Conservation (phyloP, 1,140 invertebrate genomes). For the Kradibia gibbosae region DNA sequence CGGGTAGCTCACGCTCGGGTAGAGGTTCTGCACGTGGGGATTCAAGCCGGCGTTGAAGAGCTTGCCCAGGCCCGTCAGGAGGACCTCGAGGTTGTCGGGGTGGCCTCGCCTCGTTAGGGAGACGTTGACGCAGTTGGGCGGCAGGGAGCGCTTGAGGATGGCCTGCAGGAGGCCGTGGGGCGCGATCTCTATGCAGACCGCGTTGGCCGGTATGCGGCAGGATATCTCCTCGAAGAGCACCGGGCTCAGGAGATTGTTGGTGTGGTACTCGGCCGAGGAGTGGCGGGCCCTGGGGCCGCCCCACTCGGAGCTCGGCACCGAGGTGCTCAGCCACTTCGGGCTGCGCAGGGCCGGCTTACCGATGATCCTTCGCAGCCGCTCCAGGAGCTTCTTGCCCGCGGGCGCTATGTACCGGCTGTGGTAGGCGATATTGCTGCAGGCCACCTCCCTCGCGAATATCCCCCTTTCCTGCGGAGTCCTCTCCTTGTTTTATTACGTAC, state of each 20-base stretch:
- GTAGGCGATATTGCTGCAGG: conserved; percentile 74
- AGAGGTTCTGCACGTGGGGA: conserved; percentile 74
- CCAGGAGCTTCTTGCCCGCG: conserved; percentile 77
- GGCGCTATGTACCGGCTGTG: conserved; percentile 77
- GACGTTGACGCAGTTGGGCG: conserved; percentile 76
- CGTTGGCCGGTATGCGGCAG: conserved; percentile 81
- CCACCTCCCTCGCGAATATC: conserved; percentile 42
- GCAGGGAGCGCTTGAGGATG: conserved; percentile 43
- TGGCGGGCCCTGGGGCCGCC: conserved; percentile 76
- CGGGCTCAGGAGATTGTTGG: conserved; percentile 87
- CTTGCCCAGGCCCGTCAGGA: conserved; percentile 80
- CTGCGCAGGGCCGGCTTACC: conserved; percentile 79
- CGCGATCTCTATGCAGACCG: conserved; percentile 81
- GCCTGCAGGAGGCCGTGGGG: conserved; percentile 77
- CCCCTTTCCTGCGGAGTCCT: conserved; percentile 74
- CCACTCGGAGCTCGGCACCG: conserved; percentile 83
- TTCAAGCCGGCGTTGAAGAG: conserved; percentile 76
- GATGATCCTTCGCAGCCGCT: conserved; percentile 78
- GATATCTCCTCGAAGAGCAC: conserved; percentile 88
- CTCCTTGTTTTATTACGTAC: too few species aligned
- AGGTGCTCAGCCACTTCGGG: conserved; percentile 86
- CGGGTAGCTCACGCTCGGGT: conserved; percentile 77
- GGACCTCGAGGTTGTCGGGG: conserved; percentile 78
- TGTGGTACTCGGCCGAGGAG: conserved; percentile 90
- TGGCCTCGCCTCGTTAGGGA: conserved; percentile 83